Conservation (phyloP, 2,888 invertebrate species). For the Suillia variegata region DNA sequence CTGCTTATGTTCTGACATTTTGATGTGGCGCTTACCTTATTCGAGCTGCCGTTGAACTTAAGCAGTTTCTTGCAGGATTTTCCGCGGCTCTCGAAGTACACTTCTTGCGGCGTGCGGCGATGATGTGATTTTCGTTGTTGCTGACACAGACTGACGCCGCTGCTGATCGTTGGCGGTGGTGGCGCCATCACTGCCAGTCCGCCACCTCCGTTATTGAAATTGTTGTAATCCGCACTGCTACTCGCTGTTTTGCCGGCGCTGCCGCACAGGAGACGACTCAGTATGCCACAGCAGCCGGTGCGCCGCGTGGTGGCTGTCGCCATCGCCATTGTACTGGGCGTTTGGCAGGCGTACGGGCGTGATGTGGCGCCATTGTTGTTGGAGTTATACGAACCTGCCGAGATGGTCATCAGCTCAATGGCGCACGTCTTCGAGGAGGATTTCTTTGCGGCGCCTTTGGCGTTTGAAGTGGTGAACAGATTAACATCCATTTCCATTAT, state of each 20-base stretch:
- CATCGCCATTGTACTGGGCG: conserved; percentile 31
- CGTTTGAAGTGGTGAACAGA: conserved; percentile 38
- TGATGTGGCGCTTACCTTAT: conserved; percentile 76
- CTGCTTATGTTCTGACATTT: too few species aligned
- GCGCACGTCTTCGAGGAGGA: conserved; percentile 46
- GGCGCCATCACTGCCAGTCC: conserved; percentile 11
- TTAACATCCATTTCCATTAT: conserved; percentile 61
- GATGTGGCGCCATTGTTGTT: conserved; percentile 37
- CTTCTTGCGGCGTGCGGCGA: conserved; percentile 65
- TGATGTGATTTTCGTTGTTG: conserved; percentile 35
- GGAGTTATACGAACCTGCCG: conserved; percentile 47
- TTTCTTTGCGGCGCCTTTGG: conserved; percentile 20
- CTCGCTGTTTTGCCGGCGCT: conserved; percentile 45
- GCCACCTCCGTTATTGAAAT: conserved; percentile 25
- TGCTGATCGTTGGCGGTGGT: conserved; percentile 18
- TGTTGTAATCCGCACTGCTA: conserved; percentile 38
- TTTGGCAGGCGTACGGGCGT: conserved; percentile 27
- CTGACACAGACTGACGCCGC: conserved; percentile 9
- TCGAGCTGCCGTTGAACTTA: conserved; percentile 80
- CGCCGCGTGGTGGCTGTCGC: conserved; percentile 21
- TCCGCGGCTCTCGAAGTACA: conserved; percentile 79
- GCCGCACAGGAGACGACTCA: conserved; percentile 45
- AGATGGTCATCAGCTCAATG: conserved; percentile 55
- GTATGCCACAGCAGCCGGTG: conserved; percentile 49
- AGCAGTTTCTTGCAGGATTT: conserved; percentile 83